Evolutionary conservation across 2,888 invertebrate species (phyloP), one percentile per base, ranked within the genome.

Genomic region (Pachliopta kotzebuea): DNA sequence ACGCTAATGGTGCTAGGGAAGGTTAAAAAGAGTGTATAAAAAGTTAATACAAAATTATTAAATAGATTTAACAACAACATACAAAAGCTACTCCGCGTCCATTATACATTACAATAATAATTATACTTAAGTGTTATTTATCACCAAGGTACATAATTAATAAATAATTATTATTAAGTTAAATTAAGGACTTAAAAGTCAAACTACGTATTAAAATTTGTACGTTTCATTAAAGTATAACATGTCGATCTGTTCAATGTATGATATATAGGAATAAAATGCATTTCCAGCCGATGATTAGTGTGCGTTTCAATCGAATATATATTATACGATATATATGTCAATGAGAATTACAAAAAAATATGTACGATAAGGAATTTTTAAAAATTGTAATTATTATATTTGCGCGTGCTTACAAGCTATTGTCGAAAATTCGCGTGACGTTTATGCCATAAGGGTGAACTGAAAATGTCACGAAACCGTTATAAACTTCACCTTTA

Each of bases 1-100:
- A 76, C 74, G 67, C 83, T 88, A 88, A 82, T 83, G 86, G 90
- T 91, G 91, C 90, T 89, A 86, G 85, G 90, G 88, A 90, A 90
- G 88, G 86, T 84, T 90, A 88, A 91, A 90, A 90, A 83, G 85
- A 90, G 90, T 90, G 91, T 91, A 91, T 88, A 90, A 91, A 66
- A 91, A 91, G 83, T 90, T 85, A 76, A 81, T 90, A 90, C 81
- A 90, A 90, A 90, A 90, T 84, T 86, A 84, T 87, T 82, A 84
- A 85, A 86, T 86, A 88, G 86, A 83, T 86, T 85, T 86, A 90
- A 66, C 65, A 61, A 88, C 88, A 89, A 86, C 84, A 90, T 91
- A 91, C 90, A 91, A 91, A 91, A 91, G 90, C 91, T 91, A 91
- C 90, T 79, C 75, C 71, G 79, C 85, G 77, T 81, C 74, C n/a